Conservation (phyloP, 2,888 invertebrate species). For the Altica lythri region DNA sequence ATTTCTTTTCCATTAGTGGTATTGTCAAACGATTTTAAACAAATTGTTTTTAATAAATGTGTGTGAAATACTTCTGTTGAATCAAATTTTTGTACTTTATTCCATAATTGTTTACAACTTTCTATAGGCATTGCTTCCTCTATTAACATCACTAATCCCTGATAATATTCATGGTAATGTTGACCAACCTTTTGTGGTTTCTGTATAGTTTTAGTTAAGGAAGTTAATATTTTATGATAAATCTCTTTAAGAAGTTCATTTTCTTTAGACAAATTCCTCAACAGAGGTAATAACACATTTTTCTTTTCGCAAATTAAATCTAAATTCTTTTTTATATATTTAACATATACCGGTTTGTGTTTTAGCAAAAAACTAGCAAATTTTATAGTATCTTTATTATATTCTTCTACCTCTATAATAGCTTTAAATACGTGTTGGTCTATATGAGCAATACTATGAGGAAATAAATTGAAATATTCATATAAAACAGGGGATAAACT, state of each 20-base stretch:
- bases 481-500: conserved; percentile 62
- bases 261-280: conserved; percentile 59
- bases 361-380: conserved; percentile 65
- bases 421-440: conserved; percentile 61
- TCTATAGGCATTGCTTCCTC: conserved; percentile 64
- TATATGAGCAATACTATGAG: conserved; percentile 62
- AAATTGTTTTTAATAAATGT: conserved; percentile 62
- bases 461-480: conserved; percentile 65
- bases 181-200: conserved; percentile 73
- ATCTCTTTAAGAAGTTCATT: conserved; percentile 61
- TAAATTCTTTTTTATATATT: conserved; percentile 59
- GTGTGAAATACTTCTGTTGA: conserved; percentile 64
- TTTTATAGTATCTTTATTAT: conserved; percentile 63
- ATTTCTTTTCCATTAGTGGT: conserved; percentile 56
- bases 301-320: conserved; percentile 62
- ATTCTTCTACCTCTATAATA: conserved; percentile 60
- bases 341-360: conserved; percentile 59
- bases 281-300: conserved; percentile 67
- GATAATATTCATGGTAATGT: conserved; percentile 65
- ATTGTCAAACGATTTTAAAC: conserved; percentile 57
- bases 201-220: conserved; percentile 67
- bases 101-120: conserved; percentile 62
- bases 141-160: conserved; percentile 65
- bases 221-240: conserved; percentile 65
- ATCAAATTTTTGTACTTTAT: conserved; percentile 69